These are phyloP conservation scores for Elymnias hypermnestra DNA, from an alignment of 1,140 invertebrate species.

Conservation along the genomic window DNA sequence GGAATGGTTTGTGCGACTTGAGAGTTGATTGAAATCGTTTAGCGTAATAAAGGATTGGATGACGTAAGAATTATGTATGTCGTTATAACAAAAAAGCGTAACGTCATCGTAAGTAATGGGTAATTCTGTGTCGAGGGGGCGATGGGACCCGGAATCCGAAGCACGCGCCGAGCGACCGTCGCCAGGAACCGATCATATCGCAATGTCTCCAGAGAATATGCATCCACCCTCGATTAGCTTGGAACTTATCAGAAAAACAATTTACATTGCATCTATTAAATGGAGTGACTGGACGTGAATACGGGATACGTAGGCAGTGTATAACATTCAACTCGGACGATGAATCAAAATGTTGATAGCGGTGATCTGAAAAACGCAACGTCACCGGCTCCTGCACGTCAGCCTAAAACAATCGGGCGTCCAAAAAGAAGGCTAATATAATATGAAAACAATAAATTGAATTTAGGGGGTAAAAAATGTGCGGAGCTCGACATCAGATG, in stretches of 20 bases:
- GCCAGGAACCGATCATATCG: slow-evolving; percentile 57
- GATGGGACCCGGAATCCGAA: slow-evolving; percentile 49
- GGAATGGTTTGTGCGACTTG: slow-evolving; percentile 54
- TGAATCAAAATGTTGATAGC: slow-evolving; percentile 14
- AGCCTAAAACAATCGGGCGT: slow-evolving; percentile 60
- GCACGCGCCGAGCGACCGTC: slow-evolving; percentile 61
- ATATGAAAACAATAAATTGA: slow-evolving; percentile 59
- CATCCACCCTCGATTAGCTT: slow-evolving; percentile 28
- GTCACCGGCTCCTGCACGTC: slow-evolving; percentile 51
- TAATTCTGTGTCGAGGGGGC: slow-evolving; percentile 47
- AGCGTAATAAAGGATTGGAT: slow-evolving; percentile 62
- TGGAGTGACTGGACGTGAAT: slow-evolving; percentile 29
- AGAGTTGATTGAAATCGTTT: slow-evolving; percentile 60
- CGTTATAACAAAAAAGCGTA: slow-evolving; percentile 51
- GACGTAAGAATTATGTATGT: slow-evolving; percentile 48
- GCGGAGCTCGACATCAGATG: slow-evolving; percentile 36
- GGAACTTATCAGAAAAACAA: slow-evolving; percentile 16
- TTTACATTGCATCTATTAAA: slow-evolving; percentile 42
- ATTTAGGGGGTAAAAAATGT: slow-evolving; percentile 60
- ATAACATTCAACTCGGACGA: slow-evolving; percentile 23
- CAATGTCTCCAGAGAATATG: slow-evolving; percentile 51
- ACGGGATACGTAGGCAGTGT: slow-evolving; percentile 30
- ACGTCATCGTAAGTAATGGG: slow-evolving; percentile 70
- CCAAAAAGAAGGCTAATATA: slow-evolving; percentile 50
- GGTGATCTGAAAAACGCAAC: slow-evolving; percentile 38